Evolutionary conservation across 2,888 invertebrate species (phyloP).

Genomic region (Antheraea yamamai): DNA sequence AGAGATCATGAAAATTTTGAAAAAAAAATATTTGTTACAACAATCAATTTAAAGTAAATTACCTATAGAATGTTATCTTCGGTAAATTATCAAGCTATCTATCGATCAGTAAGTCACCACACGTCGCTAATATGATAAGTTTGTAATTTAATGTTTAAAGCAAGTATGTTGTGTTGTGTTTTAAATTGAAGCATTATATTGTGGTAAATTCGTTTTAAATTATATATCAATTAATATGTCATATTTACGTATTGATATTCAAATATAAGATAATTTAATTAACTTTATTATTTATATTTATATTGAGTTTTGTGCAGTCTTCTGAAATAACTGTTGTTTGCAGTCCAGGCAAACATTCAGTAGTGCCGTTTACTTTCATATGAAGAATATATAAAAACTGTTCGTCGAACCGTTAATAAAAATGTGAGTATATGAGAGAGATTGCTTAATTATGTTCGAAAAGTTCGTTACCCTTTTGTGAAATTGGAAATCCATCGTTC

Average conservation of each 20-base stretch:
- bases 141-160: conserved; percentile 14
- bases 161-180: conserved; percentile 16
- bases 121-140: conserved; percentile 26
- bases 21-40: no score
- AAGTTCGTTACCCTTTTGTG: neutral
- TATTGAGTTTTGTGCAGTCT: neutral
- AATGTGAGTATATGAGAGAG: neutral
- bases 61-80: conserved; percentile 9
- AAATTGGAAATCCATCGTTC: neutral
- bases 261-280: neutral
- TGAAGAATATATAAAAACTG: neutral
- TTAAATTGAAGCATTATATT: conserved; percentile 9
- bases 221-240: neutral
- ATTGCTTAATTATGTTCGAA: neutral
- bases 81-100: conserved; percentile 29
- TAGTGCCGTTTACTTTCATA: neutral
- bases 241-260: neutral
- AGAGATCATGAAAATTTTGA: no score
- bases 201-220: neutral
- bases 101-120: conserved; percentile 28
- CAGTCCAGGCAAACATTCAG: neutral
- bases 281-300: neutral
- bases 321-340: neutral
- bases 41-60: neutral
- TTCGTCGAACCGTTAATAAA: neutral